Evolutionary conservation across 2,888 invertebrate genomes (phyloP), one percentile per base, ranked within the genome.

Genomic region (Elysia crispata): DNA sequence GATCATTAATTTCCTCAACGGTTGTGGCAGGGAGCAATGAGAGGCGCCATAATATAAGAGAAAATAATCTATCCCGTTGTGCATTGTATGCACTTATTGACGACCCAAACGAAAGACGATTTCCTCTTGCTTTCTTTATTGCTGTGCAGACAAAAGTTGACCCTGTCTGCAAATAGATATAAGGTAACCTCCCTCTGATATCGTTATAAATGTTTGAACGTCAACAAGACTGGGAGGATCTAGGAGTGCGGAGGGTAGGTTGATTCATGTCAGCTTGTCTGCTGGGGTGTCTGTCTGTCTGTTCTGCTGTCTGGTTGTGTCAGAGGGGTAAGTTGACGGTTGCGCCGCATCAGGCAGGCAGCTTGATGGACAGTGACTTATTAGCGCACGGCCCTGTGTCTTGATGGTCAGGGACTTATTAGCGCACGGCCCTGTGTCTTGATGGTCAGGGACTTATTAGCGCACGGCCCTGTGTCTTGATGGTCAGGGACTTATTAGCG

Each of bases 231-330:
- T 28, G 60, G 6, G 60, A 28, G 60, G 30, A 60, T 23, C 3
- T 8, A 23, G 15, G 72, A 25, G 72, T 6, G 72, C 11, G 49
- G 50, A 28, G 50, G 33, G n/a, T 31, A 20, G 60, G 30, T 13
- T 25, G 31, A 20, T 23, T 28, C 25, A 66, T n/a, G 30, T 18
- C 23, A 23, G 23, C 41, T 18, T 62, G 15, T 64, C 25, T 76
- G 11, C 41, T 28, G 25, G 25, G 62, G 50, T 76, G 28, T 76
- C 76, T 76, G 66, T 76, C 50, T 76, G 66, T 66, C 49, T 76
- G 28, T 49, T 64, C 64, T 30, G 67, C 18, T 67, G 25, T 28
- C 25, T 13, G 25, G 3, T n/a, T n/a, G n/a, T n/a, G n/a, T n/a
- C n/a, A n/a, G n/a, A n/a, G n/a, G n/a, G n/a, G n/a, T 13, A 6